Evolutionary conservation across 1,140 invertebrate species (phyloP).

Genomic region (Drosophila auraria): DNA sequence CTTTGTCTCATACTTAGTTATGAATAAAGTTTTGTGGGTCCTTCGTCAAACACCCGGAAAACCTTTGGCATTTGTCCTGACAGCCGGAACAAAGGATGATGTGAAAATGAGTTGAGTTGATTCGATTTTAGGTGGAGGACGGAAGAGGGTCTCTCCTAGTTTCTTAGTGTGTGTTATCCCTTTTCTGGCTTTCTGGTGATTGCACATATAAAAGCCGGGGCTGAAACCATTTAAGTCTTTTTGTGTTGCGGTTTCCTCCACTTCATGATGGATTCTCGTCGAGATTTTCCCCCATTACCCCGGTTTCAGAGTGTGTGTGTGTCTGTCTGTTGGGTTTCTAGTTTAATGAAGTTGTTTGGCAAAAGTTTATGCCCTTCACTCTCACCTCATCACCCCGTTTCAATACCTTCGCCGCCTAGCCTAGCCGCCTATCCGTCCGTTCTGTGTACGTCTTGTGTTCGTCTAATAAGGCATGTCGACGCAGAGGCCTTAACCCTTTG

Average conservation of each 20-base stretch:
- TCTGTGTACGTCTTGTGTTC: constrained; percentile 37
- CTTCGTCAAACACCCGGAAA: constrained; percentile 8
- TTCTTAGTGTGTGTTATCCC: constrained; percentile 6
- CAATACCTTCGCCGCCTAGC: neutral
- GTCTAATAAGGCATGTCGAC: constrained; percentile 38
- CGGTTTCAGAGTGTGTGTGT: neutral
- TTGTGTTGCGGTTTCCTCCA: constrained; percentile 60
- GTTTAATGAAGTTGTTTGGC: constrained; percentile 62
- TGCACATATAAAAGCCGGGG: constrained; percentile 36
- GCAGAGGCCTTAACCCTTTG: constrained; percentile 35
- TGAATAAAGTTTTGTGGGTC: constrained; percentile 44
- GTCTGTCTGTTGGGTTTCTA: constrained; percentile 20
- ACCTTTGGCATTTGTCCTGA: constrained; percentile 50
- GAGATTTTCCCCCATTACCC: constrained; percentile 39
- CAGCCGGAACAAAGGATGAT: constrained; percentile 27
- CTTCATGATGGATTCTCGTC: constrained; percentile 45
- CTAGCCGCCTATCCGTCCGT: neutral
- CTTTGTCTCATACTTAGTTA: constrained; percentile 44
- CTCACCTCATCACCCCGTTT: neutral
- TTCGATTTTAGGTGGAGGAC: constrained; percentile 4
- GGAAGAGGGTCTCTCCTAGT: constrained; percentile 3
- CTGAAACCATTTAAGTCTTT: constrained; percentile 64
- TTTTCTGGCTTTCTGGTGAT: constrained; percentile 42
- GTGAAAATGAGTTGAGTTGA: constrained; percentile 40
- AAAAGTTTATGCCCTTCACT: constrained; percentile 28